Base-by-base conservation (phyloP, 2,797 vertebrate genomes). In the Poeciliopsis presidionis region DNA sequence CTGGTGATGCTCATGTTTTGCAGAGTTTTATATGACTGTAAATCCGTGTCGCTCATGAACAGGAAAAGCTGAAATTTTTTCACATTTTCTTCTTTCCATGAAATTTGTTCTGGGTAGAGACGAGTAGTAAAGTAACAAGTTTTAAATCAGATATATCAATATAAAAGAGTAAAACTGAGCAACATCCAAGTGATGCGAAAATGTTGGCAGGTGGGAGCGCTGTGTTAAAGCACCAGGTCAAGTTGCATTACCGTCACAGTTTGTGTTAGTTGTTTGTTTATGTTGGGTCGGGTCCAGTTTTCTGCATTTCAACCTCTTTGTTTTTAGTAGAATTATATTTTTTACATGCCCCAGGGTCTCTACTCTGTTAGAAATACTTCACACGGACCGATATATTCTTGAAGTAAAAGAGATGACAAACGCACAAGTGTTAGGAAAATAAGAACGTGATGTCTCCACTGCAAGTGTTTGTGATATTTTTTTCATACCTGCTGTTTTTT, bases 401-500 rank as follows among this genome's bases (percentile, higher is more conserved):
- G 33, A 65, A 65, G 11, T 8, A 39, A 36, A 36, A 69, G 61
- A 25, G 4, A 51, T 75, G 36, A 3, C n/a, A 51, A 77, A 75
- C 5, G 39, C 72, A 78, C 65, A 79, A 78, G 74, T 81, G 1
- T 73, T 77, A 78, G 47, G 80, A 75, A 45, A 12, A 46, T 78
- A 65, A 13, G 76, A 36, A 71, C 71, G 49, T 65, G 20, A 53
- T 82, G 63, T 91, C 43, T 81, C 72, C 71, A 49, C 49, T 57
- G 43, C 70, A 74, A 43, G 49, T 69, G 47, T 73, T 14, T 83
- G 77, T 83, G 30, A 16, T 51, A 16, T 70, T 79, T 59, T 86
- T 7, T 43, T 88, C 7, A 65, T 84, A 72, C 88, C 43, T 90
- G 57, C 67, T 89, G 75, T 78, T 73, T 41, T 84, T 65, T 87